Percentiles rank a stretch among this genome's conserved stretches.
Conservation (phyloP, 2,113 vertebrate genomes). For the Gallinago jamesoni region DNA sequence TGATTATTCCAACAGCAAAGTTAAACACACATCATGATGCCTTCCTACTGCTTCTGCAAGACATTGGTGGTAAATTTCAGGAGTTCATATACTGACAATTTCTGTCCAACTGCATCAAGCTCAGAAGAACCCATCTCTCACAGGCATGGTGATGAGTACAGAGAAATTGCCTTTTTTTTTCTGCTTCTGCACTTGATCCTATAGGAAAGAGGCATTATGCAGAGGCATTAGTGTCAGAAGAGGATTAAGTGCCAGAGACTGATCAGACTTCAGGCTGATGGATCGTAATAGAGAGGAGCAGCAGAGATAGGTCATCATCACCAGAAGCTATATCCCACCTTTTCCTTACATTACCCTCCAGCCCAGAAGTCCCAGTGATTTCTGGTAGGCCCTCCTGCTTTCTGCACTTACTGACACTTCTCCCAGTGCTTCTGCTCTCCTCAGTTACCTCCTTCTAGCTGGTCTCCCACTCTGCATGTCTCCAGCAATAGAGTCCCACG, state of each 20-base stretch:
- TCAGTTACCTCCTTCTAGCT: not conserved
- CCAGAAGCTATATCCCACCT: not conserved
- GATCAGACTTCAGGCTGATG: not conserved
- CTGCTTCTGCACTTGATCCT: not conserved
- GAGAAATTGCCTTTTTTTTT: not conserved
- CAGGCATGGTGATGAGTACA: fast-evolving
- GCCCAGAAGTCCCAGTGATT: not conserved
- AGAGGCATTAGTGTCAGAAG: not conserved
- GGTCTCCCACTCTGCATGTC: not conserved
- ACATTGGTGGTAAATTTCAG: not conserved
- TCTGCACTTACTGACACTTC: not conserved
- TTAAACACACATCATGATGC: fast-evolving
- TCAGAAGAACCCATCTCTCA: not conserved
- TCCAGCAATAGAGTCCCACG: not conserved
- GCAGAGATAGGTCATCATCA: not conserved
- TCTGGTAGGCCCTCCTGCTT: not conserved
- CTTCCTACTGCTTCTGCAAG: not conserved
- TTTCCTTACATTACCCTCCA: not conserved
- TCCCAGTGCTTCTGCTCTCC: not conserved
- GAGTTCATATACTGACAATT: not conserved
- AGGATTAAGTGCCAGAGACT: not conserved
- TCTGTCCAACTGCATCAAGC: not conserved
- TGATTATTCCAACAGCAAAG: not conserved
- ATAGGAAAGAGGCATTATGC: not conserved
- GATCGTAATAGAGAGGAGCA: fast-evolving